These are phyloP conservation scores for Sturmia bella DNA, from an alignment of 2,888 invertebrate genomes.

Conservation along the genomic window DNA sequence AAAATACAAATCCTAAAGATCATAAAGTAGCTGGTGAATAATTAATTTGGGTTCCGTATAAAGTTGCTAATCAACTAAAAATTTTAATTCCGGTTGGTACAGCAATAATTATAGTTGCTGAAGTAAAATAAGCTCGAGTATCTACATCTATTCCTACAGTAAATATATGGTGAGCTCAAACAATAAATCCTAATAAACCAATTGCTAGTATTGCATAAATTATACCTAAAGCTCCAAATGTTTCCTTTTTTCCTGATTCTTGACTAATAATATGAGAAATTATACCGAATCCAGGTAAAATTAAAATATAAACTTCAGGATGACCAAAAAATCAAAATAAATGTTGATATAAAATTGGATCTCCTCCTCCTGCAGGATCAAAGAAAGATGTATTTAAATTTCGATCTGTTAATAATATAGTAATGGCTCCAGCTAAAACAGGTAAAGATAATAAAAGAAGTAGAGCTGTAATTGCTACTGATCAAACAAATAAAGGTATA, in stretches of 20 bases:
- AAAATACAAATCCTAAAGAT: constrained; percentile 88
- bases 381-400: constrained; percentile 92
- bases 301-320: constrained; percentile 93
- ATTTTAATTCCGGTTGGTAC: constrained; percentile 93
- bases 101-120: constrained; percentile 93
- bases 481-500: constrained; percentile 89
- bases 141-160: constrained; percentile 92
- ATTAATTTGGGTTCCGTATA: constrained; percentile 85
- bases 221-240: constrained; percentile 86
- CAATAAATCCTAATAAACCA: constrained; percentile 91
- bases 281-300: constrained; percentile 91
- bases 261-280: constrained; percentile 90
- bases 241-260: constrained; percentile 89
- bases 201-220: constrained; percentile 92
- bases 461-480: constrained; percentile 86
- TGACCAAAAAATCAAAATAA: constrained; percentile 95
- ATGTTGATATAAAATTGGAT: constrained; percentile 91
- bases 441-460: constrained; percentile 87
- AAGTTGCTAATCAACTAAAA: constrained; percentile 89
- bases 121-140: constrained; percentile 91
- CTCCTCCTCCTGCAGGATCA: constrained; percentile 90
- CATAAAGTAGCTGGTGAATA: constrained; percentile 85
- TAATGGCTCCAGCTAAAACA: constrained; percentile 90
- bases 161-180: constrained; percentile 93
- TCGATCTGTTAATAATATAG: constrained; percentile 90